Conservation (phyloP, 2,797 vertebrate species). For the Helarctos malayanus region DNA sequence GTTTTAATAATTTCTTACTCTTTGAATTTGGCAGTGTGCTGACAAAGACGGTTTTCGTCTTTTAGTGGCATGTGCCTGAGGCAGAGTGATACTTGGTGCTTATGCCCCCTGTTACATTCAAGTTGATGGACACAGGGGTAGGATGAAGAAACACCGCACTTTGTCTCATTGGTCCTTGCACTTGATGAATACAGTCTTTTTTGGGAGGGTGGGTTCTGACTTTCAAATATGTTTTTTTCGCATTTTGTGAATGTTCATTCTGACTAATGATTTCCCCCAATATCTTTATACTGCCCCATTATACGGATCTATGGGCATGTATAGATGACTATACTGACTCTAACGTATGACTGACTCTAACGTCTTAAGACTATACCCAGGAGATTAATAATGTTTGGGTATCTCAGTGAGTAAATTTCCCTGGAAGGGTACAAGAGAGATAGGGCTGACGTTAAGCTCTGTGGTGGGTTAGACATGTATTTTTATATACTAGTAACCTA, state of each 20-base stretch:
- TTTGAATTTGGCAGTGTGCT: slow-evolving; percentile 59
- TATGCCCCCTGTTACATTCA: not conserved
- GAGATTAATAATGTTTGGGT: not conserved
- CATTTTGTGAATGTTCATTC: not conserved
- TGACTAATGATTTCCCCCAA: not conserved
- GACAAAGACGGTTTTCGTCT: slow-evolving; percentile 60
- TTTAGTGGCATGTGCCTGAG: slow-evolving; percentile 62
- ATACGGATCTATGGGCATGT: not conserved
- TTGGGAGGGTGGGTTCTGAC: not conserved
- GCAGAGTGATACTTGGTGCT: not conserved
- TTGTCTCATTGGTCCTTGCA: not conserved
- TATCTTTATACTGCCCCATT: not conserved
- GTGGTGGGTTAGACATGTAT: not conserved
- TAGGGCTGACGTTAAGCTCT: not conserved
- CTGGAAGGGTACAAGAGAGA: not conserved
- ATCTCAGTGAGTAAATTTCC: not conserved
- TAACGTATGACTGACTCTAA: not conserved
- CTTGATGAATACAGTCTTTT: not conserved
- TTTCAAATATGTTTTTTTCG: not conserved
- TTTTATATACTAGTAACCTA: not conserved
- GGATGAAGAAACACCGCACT: not conserved
- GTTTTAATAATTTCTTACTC: slow-evolving; percentile 48
- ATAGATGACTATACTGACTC: not conserved
- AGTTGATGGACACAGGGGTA: not conserved
- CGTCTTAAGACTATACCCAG: not conserved